phyloP scores from a whole-genome alignment of 1,140 invertebrate genomes.

The Papilio machaon region DNA sequence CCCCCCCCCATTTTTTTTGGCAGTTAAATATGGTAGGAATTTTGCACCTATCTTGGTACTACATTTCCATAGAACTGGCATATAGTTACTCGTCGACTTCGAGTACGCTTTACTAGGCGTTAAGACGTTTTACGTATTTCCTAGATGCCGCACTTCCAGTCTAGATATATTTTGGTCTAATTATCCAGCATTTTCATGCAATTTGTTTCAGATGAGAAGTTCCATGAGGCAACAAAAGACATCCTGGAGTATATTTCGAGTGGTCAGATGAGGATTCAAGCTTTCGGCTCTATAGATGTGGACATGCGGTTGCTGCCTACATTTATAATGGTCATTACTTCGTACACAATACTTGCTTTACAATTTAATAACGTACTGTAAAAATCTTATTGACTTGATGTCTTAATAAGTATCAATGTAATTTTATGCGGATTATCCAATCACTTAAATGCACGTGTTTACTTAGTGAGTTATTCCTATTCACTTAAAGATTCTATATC shows the following conservation, averaged over 20 bases:
- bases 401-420: no score
- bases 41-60: no score
- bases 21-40: no score
- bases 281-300: conserved; percentile 51
- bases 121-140: no score
- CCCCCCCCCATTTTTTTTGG: no score
- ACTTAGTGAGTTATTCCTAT: not conserved
- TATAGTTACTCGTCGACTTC: no score
- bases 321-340: conserved; percentile 53
- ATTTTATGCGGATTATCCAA: not conserved
- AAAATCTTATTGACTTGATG: not conserved
- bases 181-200: no score
- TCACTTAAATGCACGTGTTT: not conserved
- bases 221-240: conserved; percentile 23
- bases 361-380: conserved; percentile 59
- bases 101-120: no score
- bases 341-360: conserved; percentile 58
- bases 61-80: no score
- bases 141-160: no score
- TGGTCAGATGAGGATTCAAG: conserved; percentile 44
- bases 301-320: conserved; percentile 58
- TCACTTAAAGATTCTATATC: not conserved
- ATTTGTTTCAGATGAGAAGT: not conserved
- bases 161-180: no score
- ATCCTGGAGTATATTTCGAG: conserved; percentile 48